Conservation (phyloP, 1,140 invertebrate genomes). For the Bombus balteatus region DNA sequence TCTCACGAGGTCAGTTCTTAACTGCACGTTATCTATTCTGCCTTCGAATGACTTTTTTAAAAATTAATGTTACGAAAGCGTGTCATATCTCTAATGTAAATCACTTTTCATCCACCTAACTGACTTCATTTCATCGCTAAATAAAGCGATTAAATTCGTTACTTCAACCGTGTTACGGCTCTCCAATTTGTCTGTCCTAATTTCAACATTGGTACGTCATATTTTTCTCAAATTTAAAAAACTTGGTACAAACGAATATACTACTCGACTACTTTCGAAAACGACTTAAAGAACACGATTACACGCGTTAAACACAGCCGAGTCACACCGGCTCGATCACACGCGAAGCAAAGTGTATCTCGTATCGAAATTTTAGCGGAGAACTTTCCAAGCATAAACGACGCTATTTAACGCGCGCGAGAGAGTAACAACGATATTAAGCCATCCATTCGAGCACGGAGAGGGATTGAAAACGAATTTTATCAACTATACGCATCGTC, state of each 20-base stretch:
- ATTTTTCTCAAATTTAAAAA: too few relatives aligned
- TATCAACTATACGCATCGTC: constrained; percentile 51
- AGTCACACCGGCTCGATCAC: not conserved
- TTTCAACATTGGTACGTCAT: too few relatives aligned
- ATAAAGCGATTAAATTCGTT: too few relatives aligned
- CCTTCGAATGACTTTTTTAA: too few relatives aligned
- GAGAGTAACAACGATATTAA: constrained; percentile 42
- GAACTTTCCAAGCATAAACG: not conserved
- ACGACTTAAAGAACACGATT: not conserved
- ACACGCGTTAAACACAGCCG: not conserved
- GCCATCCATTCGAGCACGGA: constrained; percentile 17
- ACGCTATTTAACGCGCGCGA: constrained; percentile 14
- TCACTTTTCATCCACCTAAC: too few relatives aligned
- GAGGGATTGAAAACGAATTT: constrained; percentile 59
- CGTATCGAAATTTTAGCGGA: not conserved
- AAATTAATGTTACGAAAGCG: not conserved
- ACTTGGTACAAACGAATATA: too few relatives aligned
- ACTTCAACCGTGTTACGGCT: too few relatives aligned
- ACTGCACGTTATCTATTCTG: not conserved
- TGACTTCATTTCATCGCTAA: too few relatives aligned
- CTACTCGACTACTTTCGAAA: too few relatives aligned
- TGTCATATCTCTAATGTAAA: too few relatives aligned
- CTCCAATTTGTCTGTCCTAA: too few relatives aligned
- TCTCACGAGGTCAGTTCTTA: not conserved
- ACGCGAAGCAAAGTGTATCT: not conserved